Base-by-base conservation (phyloP, 2,888 invertebrate species). In the Rhopalosiphum nymphaeae region DNA sequence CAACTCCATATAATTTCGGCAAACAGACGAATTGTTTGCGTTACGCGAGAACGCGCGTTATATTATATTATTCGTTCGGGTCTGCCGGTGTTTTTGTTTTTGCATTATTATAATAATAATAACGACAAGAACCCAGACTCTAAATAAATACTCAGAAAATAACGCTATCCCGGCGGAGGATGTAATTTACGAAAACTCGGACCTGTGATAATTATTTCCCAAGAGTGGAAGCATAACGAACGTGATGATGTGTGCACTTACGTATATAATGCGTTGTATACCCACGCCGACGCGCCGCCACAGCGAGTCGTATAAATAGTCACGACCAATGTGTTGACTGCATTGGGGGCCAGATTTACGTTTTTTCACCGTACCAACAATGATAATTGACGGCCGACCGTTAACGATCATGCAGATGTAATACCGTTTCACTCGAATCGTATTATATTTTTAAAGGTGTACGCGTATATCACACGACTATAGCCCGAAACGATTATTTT, bases 141-240 rank as follows among this genome's bases (percentile, higher is more conserved):
- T 78, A 78, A 78, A 78, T 78, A 78, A 78, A 78, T 78, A 78
- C 36, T 78, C 21, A 42, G 78, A 36, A 36, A 78, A 78, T 25
- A 78, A 78, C 78, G 36, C 9, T 78, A 78, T 78, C 78, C 36
- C 78, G 9, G 78, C 2, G 78, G 78, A n/a, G 61, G 61, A 46
- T 42, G 46, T 90, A 67, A 90, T 46, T 67, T 90, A 67, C 61
- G 21, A 42, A 90, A 67, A 67, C 21, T 61, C 46, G 90, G 61
- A 90, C 90, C 44, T 21, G 46, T n/a, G 61, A 44, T 90, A 90
- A 67, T 78, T 78, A 36, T 61, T 90, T 90, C 90, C 61, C 90
- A n/a, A 46, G 90, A 36, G 78, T 21, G 78, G 46, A n/a, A 67
- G 67, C n/a, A n/a, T 67, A 46, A 89, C 61, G n/a, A 57, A 44